Base-by-base conservation (phyloP, 2,888 invertebrate genomes). In the Drosophila demipolita region DNA sequence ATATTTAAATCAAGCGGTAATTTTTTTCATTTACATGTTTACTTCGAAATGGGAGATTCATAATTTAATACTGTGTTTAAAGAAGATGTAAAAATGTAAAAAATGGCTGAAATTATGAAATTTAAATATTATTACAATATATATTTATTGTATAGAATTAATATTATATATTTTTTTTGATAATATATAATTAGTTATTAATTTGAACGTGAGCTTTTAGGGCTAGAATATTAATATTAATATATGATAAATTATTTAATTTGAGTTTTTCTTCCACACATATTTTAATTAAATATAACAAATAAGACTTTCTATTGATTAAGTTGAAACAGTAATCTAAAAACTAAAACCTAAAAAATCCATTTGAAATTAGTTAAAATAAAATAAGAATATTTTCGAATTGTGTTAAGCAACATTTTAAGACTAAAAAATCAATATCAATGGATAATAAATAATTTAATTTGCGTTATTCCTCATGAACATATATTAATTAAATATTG, bases 361-460 rank as follows among this genome's bases (percentile, higher is more conserved):
- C 23, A 64, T 48, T 59, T 20, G 45, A 78, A 73, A 73, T 66
- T 69, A 78, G 61, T 42, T 48, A 59, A 35, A 61, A 68, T 33
- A 50, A 61, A 69, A 55, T 49, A 6, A n/a, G 57, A 40, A 53
- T 55, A 53, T 42, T 32, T 45, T 32, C 32, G 29, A 63, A 48
- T 57, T 63, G 71, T 63, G 45, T 50, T 49, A 32, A 50, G 63
- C 23, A 23, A 23, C 23, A 23, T 42, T 6, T 20, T 12, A 42
- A 0, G 11, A 12, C 20, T 3, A 11, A 3, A 20, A 7, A 8
- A 20, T 7, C 42, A 20, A 20, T 42, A 20, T 3, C 1, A 20
- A 20, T 12, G 20, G 20, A 12, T 42, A 42, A 42, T 7, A 20
- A 12, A 42, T 42, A 12, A 42, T 20, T 20, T n/a, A n/a, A n/a